Conservation (phyloP, 2,888 invertebrate genomes). For the Plutella xylostella region DNA sequence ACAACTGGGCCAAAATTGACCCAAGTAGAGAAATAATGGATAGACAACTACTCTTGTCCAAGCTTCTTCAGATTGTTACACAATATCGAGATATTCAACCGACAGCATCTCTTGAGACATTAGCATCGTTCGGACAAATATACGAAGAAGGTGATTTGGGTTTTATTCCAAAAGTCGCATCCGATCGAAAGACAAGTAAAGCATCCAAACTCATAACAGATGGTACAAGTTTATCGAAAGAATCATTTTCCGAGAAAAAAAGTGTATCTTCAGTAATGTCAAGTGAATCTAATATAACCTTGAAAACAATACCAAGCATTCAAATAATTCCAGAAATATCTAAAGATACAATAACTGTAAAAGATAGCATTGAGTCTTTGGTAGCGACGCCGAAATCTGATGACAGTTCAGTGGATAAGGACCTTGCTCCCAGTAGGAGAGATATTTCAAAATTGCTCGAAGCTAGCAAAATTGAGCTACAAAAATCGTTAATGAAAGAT, state of each 20-base stretch:
- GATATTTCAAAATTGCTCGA: slow-evolving; percentile 34
- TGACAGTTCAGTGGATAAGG: slow-evolving; percentile 21
- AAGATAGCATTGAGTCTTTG: slow-evolving; percentile 48
- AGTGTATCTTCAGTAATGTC: not conserved
- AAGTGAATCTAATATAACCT: not conserved
- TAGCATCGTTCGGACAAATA: slow-evolving; percentile 61
- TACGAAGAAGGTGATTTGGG: slow-evolving; percentile 76
- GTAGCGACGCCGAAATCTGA: slow-evolving; percentile 41
- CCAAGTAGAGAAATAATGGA: slow-evolving; percentile 51
- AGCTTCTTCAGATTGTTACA: slow-evolving; percentile 64
- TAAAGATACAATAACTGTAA: slow-evolving; percentile 25
- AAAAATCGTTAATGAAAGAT: slow-evolving; percentile 52
- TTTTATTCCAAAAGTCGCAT: slow-evolving; percentile 68
- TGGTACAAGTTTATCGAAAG: not conserved
- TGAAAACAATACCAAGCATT: slow-evolving; percentile 47
- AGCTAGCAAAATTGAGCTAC: slow-evolving; percentile 44
- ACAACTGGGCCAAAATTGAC: slow-evolving; percentile 43
- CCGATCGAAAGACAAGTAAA: not conserved
- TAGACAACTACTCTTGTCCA: slow-evolving; percentile 61
- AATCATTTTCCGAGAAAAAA: not conserved
- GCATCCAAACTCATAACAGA: not conserved
- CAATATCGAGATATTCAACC: slow-evolving; percentile 49
- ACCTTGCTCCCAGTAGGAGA: slow-evolving; percentile 22
- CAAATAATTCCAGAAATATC: slow-evolving; percentile 32
- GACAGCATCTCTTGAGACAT: slow-evolving; percentile 48